Base-by-base conservation (phyloP, 2,797 vertebrate species). In the Poecilia velifera region DNA sequence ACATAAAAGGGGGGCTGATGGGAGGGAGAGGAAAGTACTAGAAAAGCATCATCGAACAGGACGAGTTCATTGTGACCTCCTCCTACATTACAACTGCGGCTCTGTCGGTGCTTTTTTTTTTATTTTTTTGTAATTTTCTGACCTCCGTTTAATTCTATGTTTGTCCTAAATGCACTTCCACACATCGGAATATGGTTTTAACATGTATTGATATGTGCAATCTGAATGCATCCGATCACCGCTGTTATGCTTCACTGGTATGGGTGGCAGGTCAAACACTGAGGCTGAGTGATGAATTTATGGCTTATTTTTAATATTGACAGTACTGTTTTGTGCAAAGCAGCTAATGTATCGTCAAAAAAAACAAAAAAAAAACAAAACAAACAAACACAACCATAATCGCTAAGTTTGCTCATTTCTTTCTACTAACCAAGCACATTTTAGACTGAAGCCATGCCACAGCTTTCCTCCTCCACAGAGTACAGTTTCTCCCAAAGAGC, bases 381-480 rank as follows among this genome's bases (percentile, higher is more conserved):
- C 66, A 83, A 81, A 43, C 20, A 49, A 1, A 73, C 74, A 73
- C 72, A 3, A 20, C 64, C n/a, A 66, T 59, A 71, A 55, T 76
- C 73, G 83, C 62, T 77, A 76, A 70, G 85, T 83, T 53, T 53
- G 53, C 34, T 22, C 39, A 10, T 78, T 81, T 25, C 51, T 53
- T 84, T 84, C 78, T 84, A 87, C 47, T 76, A 81, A 80, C 77
- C 53, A 68, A 88, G 85, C 82, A 43, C 75, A 74, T 57, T 43
- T 75, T 64, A 20, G 53, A 72, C 83, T 45, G 76, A 80, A 78
- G 84, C 77, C 83, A 76, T 31, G 84, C 81, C 76, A 76, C 82
- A 34, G 82, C 80, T 82, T 84, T 57, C 89, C 85, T 91, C 89
- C 90, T 93, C 90, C 89, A 88, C 90, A 90, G 89, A 88, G 86